Evolutionary conservation across 2,797 vertebrate genomes (phyloP), one percentile per base, ranked within the genome.

Genomic region (Danio aesculapii): DNA sequence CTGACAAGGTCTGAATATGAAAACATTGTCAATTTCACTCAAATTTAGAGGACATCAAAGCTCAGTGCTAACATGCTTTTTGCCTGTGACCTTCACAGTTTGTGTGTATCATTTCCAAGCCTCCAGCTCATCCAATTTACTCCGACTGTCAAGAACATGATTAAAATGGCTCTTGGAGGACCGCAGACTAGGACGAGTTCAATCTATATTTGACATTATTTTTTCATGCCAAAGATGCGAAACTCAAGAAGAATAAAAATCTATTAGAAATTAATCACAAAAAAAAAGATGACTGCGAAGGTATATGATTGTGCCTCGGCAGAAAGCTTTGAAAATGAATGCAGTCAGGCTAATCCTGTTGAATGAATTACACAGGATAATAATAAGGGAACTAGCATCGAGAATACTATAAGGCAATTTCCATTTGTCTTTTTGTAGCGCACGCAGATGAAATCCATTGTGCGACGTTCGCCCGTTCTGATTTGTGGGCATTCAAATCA

Each of bases 11-110:
- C 49, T 57, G 19, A 55, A 64, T 73, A 58, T 85, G 86, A 87
- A 58, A 58, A 55, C 85, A 88, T 85, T 90, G 84, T 87, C 68
- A 87, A 82, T 86, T 87, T 57, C 41, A 88, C 79, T 79, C 81
- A 69, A 75, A 68, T 71, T 64, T 59, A 21, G 66, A 59, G 44
- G 43, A 44, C 74, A 49, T 39, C 39, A 75, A 72, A 59, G 72
- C 74, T 77, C 79, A 69, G 50, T 70, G 66, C 59, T 73, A 75
- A 81, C 81, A 73, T 79, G 55, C 81, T 76, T 64, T 84, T 69
- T 70, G 57, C 62, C 63, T 75, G 77, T 74, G 77, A 84, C 81
- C 70, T 77, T 81, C 83, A 79, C 53, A 75, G 43, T 58, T 57
- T 76, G 57, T 61, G 53, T 74, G 49, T 47, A 49, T 75, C 57